Conservation (phyloP, 2,797 vertebrate genomes). For the Euthynnus affinis region DNA sequence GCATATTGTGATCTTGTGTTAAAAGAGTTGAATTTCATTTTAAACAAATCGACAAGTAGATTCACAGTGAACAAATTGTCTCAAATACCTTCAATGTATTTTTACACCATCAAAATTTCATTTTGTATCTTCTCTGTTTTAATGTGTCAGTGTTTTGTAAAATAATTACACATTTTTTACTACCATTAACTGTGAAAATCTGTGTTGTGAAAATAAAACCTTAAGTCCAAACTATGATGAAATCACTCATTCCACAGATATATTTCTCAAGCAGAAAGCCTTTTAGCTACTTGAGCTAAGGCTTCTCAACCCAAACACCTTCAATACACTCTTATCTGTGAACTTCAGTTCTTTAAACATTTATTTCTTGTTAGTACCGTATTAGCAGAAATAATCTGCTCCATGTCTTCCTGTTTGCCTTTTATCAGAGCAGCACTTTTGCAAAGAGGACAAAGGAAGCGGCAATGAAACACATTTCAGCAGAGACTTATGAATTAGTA, state of each 20-base stretch:
- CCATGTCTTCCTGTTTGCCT: constrained; percentile 54
- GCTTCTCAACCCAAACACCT: not conserved
- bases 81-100: not conserved
- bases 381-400: constrained; percentile 50
- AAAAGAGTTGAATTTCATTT: not conserved
- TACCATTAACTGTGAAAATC: constrained; percentile 33
- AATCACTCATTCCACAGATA: not conserved
- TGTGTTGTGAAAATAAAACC: constrained; percentile 47
- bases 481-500: constrained; percentile 75
- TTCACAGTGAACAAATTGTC: not conserved
- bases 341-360: constrained; percentile 36
- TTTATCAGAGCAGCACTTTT: constrained; percentile 48
- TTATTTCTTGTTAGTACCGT: constrained; percentile 9
- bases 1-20: not conserved
- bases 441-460: constrained; percentile 48
- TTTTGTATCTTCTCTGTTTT: constrained; percentile 24
- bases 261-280: not conserved
- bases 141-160: constrained; percentile 22
- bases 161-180: not conserved
- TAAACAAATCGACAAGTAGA: not conserved
- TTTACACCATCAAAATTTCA: not conserved
- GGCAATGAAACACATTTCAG: constrained; percentile 73
- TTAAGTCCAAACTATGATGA: not conserved
- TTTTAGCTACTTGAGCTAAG: not conserved
- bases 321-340: not conserved